A percentile compares a stretch with the other conserved stretches of the same genome.
These are phyloP conservation scores for Mustelus asterias DNA, from an alignment of 2,113 vertebrate genomes.

Conservation along the genomic window DNA sequence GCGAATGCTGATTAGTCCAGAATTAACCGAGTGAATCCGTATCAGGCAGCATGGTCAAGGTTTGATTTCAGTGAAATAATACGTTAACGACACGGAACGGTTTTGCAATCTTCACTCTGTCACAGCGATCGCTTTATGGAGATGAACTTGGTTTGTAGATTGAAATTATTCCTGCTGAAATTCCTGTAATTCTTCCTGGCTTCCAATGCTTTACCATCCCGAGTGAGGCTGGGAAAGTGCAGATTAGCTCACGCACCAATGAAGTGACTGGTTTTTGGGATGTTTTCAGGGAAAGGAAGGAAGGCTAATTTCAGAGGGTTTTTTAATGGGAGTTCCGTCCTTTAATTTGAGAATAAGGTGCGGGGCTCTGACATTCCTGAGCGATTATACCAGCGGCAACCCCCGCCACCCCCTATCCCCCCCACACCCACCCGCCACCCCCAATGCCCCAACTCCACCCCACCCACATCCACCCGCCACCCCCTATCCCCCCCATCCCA, in stretches of 20 bases:
- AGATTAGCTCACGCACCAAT: not conserved
- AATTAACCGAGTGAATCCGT: not conserved
- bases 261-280: not conserved
- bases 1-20: not conserved
- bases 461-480: no score
- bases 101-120: not conserved
- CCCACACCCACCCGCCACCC: no score
- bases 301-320: no score
- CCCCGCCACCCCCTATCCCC: no score
- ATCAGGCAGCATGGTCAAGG: no score
- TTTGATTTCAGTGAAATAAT: not conserved
- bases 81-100: not conserved
- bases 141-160: not conserved
- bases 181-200: not conserved
- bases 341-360: not conserved
- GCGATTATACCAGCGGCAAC: not conserved
- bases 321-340: not conserved
- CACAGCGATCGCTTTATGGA: not conserved
- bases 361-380: not conserved
- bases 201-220: not conserved
- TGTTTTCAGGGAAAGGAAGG: not conserved
- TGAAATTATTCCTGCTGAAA: not conserved
- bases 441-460: no score
- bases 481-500: no score
- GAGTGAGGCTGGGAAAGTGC: not conserved